Evolutionary conservation across 2,113 vertebrate species (phyloP).

Genomic region (Phasianus colchicus): DNA sequence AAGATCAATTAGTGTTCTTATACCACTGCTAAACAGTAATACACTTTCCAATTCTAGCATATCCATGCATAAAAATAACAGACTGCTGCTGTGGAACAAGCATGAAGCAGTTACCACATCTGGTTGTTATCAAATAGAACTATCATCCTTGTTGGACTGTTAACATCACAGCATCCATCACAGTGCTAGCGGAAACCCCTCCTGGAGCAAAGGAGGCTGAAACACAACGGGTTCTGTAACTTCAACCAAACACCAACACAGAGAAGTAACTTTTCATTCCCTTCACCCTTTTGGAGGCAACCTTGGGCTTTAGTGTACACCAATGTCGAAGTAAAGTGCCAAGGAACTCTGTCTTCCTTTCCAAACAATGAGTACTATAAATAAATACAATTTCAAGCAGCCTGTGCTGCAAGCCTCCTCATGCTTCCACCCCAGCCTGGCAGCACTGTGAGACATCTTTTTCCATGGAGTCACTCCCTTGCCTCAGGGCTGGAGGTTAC

Average conservation of each 20-base stretch:
- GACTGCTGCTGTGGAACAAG: background rate
- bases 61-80: background rate
- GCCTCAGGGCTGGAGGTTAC: background rate
- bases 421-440: background rate
- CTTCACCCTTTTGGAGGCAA: background rate
- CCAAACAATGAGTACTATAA: background rate
- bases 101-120: background rate
- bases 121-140: background rate
- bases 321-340: background rate
- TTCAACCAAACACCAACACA: background rate
- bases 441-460: background rate
- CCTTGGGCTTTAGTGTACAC: background rate
- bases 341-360: background rate
- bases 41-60: background rate
- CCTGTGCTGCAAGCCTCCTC: background rate
- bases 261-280: background rate
- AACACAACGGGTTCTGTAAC: background rate
- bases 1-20: background rate
- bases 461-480: background rate
- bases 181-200: background rate
- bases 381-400: background rate
- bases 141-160: background rate
- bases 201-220: accelerated
- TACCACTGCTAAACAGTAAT: background rate
- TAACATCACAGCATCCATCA: background rate